Conservation (phyloP, 1,140 invertebrate species). For the Diuraphis noxia region DNA sequence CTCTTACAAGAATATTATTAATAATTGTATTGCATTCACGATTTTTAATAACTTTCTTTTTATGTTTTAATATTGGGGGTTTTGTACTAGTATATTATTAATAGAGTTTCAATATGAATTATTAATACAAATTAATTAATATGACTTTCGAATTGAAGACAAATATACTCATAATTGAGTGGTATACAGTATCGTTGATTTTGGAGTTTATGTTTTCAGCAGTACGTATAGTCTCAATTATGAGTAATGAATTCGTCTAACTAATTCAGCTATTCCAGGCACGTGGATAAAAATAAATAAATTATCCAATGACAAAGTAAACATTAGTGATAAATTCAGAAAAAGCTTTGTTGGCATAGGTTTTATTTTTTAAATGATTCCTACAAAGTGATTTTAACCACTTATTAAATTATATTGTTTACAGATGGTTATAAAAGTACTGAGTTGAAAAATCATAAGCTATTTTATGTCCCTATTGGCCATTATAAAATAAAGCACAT, state of each 20-base stretch:
- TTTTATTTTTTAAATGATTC: not conserved
- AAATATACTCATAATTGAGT: not conserved
- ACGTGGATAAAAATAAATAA: not conserved
- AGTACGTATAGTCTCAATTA: not conserved
- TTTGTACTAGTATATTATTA: not conserved
- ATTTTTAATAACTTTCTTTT: not conserved
- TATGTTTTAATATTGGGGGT: not conserved
- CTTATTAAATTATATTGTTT: not conserved
- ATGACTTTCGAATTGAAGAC: not conserved
- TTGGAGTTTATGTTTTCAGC: not conserved
- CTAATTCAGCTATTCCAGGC: not conserved
- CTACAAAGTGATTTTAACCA: not conserved
- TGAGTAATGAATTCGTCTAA: not conserved
- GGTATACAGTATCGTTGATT: not conserved
- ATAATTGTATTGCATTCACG: not conserved
- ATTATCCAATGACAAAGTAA: not conserved
- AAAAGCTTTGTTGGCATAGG: not conserved
- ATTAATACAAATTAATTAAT: not conserved
- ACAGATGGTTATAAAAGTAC: not conserved
- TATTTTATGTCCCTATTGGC: not conserved
- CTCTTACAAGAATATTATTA: not conserved
- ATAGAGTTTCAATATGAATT: not conserved
- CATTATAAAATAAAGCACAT: not conserved
- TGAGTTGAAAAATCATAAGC: not conserved
- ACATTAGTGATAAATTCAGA: not conserved